These are phyloP conservation scores for Physella acuta DNA, from an alignment of 1,140 invertebrate species.

Conservation along the genomic window DNA sequence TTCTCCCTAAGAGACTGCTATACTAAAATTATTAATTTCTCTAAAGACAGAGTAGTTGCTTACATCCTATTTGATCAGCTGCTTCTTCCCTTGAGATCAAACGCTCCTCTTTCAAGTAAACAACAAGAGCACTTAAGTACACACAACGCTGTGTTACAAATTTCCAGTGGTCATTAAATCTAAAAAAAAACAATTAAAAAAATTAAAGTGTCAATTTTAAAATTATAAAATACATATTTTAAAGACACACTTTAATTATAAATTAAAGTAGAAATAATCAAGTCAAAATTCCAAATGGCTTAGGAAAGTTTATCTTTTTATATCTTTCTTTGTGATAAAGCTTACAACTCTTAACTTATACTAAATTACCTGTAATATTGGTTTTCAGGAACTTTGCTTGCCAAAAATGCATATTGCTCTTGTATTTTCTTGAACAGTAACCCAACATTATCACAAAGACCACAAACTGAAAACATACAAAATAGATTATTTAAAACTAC, in stretches of 20 bases:
- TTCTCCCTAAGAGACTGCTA: too few relatives aligned
- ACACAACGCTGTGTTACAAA: constrained; percentile 78
- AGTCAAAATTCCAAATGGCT: not conserved
- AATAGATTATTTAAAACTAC: not conserved
- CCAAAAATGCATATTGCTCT: constrained; percentile 65
- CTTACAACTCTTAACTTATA: not conserved
- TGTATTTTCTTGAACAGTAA: constrained; percentile 65
- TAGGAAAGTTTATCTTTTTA: not conserved
- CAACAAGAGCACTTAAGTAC: constrained; percentile 74
- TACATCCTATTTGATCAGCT: constrained; percentile 79
- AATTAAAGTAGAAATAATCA: not conserved
- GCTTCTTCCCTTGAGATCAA: constrained; percentile 74
- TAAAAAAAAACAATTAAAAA: constrained; percentile 31
- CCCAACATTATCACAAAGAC: constrained; percentile 66
- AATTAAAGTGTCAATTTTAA: not conserved
- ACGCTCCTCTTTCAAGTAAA: constrained; percentile 78
- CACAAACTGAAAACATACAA: constrained; percentile 61
- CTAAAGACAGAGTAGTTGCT: too few relatives aligned
- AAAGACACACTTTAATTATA: not conserved
- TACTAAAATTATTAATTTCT: too few relatives aligned
- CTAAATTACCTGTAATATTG: constrained; percentile 69
- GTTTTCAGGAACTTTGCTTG: constrained; percentile 66
- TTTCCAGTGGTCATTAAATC: constrained; percentile 85
- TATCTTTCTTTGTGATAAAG: not conserved
- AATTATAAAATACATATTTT: not conserved